Conservation (phyloP, 2,113 vertebrate species). For the Theropithecus gelada region DNA sequence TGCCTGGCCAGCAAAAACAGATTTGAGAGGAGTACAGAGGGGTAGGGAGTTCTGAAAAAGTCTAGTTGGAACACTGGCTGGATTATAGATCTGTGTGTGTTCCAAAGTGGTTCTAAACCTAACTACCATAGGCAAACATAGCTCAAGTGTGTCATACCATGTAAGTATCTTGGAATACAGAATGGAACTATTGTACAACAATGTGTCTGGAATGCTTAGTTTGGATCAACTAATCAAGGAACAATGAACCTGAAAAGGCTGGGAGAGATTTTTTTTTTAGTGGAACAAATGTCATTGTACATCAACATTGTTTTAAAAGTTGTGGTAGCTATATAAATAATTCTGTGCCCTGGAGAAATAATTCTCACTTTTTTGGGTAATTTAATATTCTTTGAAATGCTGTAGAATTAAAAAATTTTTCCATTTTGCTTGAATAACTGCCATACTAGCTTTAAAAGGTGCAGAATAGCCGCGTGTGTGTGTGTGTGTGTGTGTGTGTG, state of each 20-base stretch:
- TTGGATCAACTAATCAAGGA: constrained; percentile 21
- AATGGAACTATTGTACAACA: not conserved
- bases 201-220: not conserved
- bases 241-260: constrained; percentile 9
- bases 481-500: not conserved
- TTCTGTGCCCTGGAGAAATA: not conserved
- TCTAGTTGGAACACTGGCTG: not conserved
- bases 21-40: not conserved
- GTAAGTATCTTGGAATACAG: not conserved
- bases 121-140: not conserved
- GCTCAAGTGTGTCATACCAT: not conserved
- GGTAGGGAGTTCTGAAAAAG: not conserved
- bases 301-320: constrained; percentile 39
- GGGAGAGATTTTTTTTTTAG: not conserved
- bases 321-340: not conserved
- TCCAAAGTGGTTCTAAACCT: not conserved
- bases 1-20: not conserved
- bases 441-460: constrained; percentile 17
- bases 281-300: not conserved
- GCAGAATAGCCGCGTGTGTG: not conserved
- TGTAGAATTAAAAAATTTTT: not conserved
- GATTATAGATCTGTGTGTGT: not conserved
- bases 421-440: not conserved
- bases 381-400: constrained; percentile 35
- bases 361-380: not conserved